Evolutionary conservation across 2,113 vertebrate species (phyloP).

Genomic region (Poeciliopsis occidentalis): DNA sequence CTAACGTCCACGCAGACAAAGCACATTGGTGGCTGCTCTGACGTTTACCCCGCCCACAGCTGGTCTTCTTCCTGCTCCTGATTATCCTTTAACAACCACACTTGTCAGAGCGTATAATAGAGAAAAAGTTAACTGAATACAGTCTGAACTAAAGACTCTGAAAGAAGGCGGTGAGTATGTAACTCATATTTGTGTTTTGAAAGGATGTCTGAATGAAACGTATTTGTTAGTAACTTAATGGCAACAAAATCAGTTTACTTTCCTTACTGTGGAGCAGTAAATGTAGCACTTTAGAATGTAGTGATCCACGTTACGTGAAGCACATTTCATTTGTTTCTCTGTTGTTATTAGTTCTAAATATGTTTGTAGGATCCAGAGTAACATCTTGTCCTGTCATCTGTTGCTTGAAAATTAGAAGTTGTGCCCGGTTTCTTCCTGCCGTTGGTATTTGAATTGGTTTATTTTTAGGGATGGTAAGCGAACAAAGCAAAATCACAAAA

Average conservation of each 20-base stretch:
- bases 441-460: too few relatives aligned
- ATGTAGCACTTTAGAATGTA: neutral
- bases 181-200: neutral
- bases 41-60: neutral
- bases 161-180: conserved; percentile 36
- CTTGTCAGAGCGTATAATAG: neutral
- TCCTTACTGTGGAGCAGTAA: neutral
- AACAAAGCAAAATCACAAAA: neutral
- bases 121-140: neutral
- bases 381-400: neutral
- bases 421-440: neutral
- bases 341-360: neutral
- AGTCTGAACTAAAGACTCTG: neutral
- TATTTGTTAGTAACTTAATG: neutral
- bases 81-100: neutral
- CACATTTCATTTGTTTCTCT: neutral
- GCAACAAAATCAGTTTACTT: neutral
- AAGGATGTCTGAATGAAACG: neutral
- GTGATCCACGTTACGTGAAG: neutral
- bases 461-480: neutral
- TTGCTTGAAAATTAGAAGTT: neutral
- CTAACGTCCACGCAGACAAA: conserved; percentile 44
- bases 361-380: neutral
- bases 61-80: neutral
- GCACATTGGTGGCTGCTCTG: neutral